A percentile compares a stretch with the other conserved stretches of the same genome.
Conservation (phyloP, 2,113 vertebrate species). For the Kryptolebias marmoratus region DNA sequence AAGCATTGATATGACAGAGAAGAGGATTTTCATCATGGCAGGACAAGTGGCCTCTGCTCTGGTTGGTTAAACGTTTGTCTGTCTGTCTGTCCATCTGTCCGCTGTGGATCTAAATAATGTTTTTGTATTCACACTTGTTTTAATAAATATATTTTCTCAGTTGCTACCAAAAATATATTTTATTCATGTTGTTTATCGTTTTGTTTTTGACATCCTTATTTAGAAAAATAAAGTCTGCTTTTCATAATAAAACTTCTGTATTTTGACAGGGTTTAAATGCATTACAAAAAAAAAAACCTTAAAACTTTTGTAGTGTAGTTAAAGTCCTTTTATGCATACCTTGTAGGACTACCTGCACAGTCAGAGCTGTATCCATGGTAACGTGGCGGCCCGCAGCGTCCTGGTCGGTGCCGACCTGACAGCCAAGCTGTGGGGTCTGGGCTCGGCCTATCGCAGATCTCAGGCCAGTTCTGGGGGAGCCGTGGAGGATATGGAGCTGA, state of each 20-base stretch:
- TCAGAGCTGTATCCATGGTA: conserved; percentile 85
- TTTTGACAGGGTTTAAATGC: too few relatives aligned
- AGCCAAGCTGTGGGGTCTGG: conserved; percentile 89
- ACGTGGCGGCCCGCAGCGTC: conserved; percentile 88
- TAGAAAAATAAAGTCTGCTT: too few relatives aligned
- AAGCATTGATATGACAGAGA: conserved; percentile 73
- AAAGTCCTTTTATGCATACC: neutral
- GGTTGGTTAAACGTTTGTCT: conserved; percentile 62
- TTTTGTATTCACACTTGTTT: too few relatives aligned
- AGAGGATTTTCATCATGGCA: conserved; percentile 77
- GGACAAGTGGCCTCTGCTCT: conserved; percentile 80
- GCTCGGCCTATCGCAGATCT: conserved; percentile 76
- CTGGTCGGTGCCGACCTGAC: conserved; percentile 86
- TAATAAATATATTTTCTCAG: too few relatives aligned
- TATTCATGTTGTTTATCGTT: too few relatives aligned
- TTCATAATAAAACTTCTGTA: too few relatives aligned
- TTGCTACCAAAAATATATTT: neutral
- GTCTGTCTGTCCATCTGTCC: too few relatives aligned
- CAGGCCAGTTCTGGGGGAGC: conserved; percentile 39
- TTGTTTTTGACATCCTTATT: too few relatives aligned
- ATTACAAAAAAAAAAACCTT: too few relatives aligned
- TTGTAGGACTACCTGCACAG: conserved; percentile 87
- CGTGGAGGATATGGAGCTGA: conserved; percentile 67
- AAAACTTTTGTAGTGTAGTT: too few relatives aligned
- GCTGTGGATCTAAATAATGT: too few relatives aligned